Evolutionary conservation across 2,797 vertebrate genomes (phyloP).

Genomic region (Lates japonicus): DNA sequence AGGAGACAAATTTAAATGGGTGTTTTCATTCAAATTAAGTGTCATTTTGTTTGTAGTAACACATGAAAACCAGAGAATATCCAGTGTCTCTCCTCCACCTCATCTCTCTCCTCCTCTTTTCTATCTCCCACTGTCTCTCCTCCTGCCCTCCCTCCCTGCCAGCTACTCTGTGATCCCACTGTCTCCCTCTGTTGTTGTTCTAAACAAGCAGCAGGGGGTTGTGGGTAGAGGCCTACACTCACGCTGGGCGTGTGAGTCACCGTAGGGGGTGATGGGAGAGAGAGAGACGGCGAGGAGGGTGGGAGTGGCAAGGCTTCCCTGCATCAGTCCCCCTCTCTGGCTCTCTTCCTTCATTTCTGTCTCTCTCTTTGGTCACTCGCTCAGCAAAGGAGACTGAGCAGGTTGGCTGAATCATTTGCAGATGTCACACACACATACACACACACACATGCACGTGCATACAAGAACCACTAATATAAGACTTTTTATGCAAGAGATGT

Average conservation of each 20-base stretch:
- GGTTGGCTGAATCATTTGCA: constrained; percentile 49
- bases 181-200: constrained; percentile 85
- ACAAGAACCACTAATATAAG: neutral
- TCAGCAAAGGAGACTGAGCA: neutral
- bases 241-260: constrained; percentile 82
- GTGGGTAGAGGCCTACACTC: constrained; percentile 80
- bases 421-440: neutral
- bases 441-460: neutral
- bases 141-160: constrained; percentile 54
- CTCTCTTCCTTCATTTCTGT: constrained; percentile 25
- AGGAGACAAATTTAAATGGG: neutral
- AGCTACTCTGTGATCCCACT: constrained; percentile 75
- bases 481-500: constrained; percentile 53
- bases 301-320: constrained; percentile 41
- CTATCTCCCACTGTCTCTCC: constrained; percentile 65
- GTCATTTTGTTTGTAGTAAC: neutral
- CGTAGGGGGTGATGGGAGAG: constrained; percentile 42
- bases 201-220: constrained; percentile 87
- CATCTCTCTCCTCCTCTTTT: constrained; percentile 44
- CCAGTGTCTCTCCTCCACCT: constrained; percentile 31
- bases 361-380: constrained; percentile 43
- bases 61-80: constrained; percentile 9
- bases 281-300: neutral
- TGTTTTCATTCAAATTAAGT: neutral
- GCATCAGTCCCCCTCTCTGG: constrained; percentile 2